Evolutionary conservation across 2,113 vertebrate genomes (phyloP), one percentile per base, ranked within the genome.

Genomic region (Brienomyrus longianalis): DNA sequence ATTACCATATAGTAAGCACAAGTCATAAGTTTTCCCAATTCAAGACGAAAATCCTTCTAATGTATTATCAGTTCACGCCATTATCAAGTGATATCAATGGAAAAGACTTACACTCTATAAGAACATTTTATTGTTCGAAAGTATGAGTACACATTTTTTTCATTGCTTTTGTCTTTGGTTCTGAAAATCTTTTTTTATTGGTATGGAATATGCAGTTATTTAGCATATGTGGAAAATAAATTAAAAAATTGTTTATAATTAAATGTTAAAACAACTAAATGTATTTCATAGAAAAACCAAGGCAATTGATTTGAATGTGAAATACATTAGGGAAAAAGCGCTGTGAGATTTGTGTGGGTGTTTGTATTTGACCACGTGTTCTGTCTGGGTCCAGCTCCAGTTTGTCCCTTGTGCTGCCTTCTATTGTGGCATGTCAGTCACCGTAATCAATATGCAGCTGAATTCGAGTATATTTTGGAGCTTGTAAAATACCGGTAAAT

Each of bases 1-100:
- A 70, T 90, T 87, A 70, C 66, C 39, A 51, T 88, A 86, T 52
- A 77, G 86, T 62, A 86, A 89, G 88, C 91, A 91, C 77, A 88
- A 56, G 47, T 39, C 50, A 31, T 39, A 83, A 47, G 19, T 90
- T 45, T 83, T 70, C 31, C 56, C 56, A 59, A 23, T 59, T 59
- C 62, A 70, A 70, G 62, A 27, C 31, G 62, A 31, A 70, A 31
- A 70, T 70, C 59, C 59, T 66, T 70, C 9, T 70, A 11, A 70
- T 31, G 62, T 31, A 31, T 70, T 27, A 66, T 27, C 62, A 70
- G 62, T 70, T 70, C 62, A 70, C 9, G 10, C 62, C n/a, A 70
- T 70, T 70, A 31, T 70, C 62, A 31, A 31, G 62, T 13, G n/a
- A 31, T 70, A 31, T 70, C 27, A 70, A 31, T 70, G n/a, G 62